Conservation (phyloP, 2,888 invertebrate genomes). For the Bhutanitis thaidina region DNA sequence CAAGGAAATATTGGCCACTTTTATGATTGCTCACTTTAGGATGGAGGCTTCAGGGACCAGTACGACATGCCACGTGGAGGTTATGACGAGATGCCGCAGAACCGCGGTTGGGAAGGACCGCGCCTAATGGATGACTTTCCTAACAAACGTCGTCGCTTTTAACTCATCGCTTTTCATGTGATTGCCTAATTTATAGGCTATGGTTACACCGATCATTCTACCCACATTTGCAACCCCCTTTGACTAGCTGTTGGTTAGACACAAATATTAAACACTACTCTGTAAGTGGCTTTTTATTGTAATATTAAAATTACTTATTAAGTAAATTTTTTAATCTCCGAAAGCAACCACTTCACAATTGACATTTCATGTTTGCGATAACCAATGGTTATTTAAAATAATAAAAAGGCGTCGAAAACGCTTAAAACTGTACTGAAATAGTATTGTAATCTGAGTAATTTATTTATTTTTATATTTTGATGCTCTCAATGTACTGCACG, state of each 20-base stretch:
- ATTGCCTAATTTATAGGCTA: not conserved
- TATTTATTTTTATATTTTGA: not conserved
- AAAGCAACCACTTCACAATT: not conserved
- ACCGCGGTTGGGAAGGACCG: constrained; percentile 78
- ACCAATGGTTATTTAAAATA: not conserved
- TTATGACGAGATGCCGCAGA: constrained; percentile 72
- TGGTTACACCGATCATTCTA: constrained; percentile 6
- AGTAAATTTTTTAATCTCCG: too few relatives aligned
- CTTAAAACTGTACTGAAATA: not conserved
- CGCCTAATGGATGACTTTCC: constrained; percentile 82
- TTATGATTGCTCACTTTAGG: constrained; percentile 76
- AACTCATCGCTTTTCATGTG: constrained; percentile 35
- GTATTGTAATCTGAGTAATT: not conserved
- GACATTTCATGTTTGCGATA: constrained; percentile 2
- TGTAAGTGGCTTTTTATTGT: not conserved
- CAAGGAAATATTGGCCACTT: constrained; percentile 64
- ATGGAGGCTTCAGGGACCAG: constrained; percentile 78
- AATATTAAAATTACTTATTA: not conserved
- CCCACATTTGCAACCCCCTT: not conserved
- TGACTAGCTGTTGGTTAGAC: constrained; percentile 10
- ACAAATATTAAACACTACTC: not conserved
- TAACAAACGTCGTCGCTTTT: constrained; percentile 83
- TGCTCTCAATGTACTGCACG: not conserved
- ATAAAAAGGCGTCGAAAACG: not conserved
- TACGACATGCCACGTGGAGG: constrained; percentile 71